Percentiles rank a stretch among this genome's conserved stretches.
Evolutionary conservation across 2,797 vertebrate genomes (phyloP).

Genomic region (Erithacus rubecula): DNA sequence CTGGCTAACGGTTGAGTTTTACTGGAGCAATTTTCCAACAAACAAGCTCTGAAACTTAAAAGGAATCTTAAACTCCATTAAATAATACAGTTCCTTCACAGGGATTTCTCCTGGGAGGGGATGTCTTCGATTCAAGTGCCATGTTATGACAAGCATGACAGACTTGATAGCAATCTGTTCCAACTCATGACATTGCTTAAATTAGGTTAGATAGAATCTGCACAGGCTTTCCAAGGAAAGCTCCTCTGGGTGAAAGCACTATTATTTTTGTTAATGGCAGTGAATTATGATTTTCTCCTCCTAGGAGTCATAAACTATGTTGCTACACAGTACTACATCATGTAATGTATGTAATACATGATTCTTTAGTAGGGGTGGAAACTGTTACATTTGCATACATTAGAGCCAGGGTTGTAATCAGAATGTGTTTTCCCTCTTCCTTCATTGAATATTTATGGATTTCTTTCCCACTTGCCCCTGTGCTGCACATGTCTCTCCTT

Average conservation of each 20-base stretch:
- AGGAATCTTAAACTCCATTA: conserved; percentile 72
- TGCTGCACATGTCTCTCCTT: conserved; percentile 6
- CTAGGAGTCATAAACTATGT: conserved; percentile 53
- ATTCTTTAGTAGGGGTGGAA: conserved; percentile 37
- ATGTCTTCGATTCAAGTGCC: conserved; percentile 74
- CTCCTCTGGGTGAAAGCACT: conserved; percentile 69
- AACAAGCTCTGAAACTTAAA: conserved; percentile 67
- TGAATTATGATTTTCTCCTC: conserved; percentile 74
- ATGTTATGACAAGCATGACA: conserved; percentile 81
- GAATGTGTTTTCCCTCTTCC: conserved; percentile 14
- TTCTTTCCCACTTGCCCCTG: conserved; percentile 1
- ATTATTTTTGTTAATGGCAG: conserved; percentile 79
- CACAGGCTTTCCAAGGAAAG: conserved; percentile 68
- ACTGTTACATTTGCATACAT: conserved; percentile 35
- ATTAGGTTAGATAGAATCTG: conserved; percentile 77
- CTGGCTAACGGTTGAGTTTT: conserved; percentile 36
- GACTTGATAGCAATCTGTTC: conserved; percentile 76
- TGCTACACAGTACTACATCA: conserved; percentile 40
- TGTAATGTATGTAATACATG: conserved; percentile 48
- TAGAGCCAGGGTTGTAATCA: conserved; percentile 11
- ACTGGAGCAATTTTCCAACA: conserved; percentile 63
- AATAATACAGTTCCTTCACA: conserved; percentile 70
- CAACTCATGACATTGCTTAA: conserved; percentile 80
- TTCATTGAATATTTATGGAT: conserved; percentile 50
- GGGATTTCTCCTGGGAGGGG: conserved; percentile 72